Base-by-base conservation (phyloP, 1,140 invertebrate species). In the Temnothorax nylanderi region DNA sequence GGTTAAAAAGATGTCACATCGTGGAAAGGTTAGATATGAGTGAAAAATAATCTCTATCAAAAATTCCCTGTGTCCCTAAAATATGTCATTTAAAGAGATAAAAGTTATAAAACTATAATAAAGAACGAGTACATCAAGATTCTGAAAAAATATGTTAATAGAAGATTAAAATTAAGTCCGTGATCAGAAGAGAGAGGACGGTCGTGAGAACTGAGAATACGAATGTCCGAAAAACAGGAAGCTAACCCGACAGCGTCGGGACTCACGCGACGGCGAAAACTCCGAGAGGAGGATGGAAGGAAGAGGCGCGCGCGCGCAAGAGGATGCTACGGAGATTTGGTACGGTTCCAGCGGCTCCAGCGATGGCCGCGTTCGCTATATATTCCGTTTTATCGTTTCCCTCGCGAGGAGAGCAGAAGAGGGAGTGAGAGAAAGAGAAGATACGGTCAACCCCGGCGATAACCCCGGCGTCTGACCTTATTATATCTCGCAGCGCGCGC, bases 391-490 rank as follows among this genome's bases (percentile, higher is more conserved):
- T 93, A 93, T 93, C 92, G 89, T 91, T 90, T 93, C 91, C 69
- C 88, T 92, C 78, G 85, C 74, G 47, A 69, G 32, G 11, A 44
- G n/a, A 21, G 8, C 6, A 44, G n/a, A n/a, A 44, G 72, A 37
- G 32, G 18, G 77, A 60, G 41, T 37, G 34, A 75, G 69, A 75
- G 80, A 84, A 44, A 72, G 54, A 76, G 71, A 93, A 26, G 92
- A 93, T 93, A 92, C 89, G 91, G 88, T 93, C 89, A 81, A 91
- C 90, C 89, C 89, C 77, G 56, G 58, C 85, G 93, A 94, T 93
- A 93, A 94, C 94, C 93, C 81, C 89, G 72, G 56, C 85, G 93
- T 94, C 93, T 93, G 92, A 94, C 93, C 93, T 93, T 93, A 93
- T 94, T 94, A 93, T 94, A 94, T 94, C 93, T 93, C 89, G 84